A percentile compares a stretch with the other conserved stretches of the same genome.
Evolutionary conservation across 2,113 vertebrate genomes (phyloP).

Genomic region (Haliaeetus leucogaster): DNA sequence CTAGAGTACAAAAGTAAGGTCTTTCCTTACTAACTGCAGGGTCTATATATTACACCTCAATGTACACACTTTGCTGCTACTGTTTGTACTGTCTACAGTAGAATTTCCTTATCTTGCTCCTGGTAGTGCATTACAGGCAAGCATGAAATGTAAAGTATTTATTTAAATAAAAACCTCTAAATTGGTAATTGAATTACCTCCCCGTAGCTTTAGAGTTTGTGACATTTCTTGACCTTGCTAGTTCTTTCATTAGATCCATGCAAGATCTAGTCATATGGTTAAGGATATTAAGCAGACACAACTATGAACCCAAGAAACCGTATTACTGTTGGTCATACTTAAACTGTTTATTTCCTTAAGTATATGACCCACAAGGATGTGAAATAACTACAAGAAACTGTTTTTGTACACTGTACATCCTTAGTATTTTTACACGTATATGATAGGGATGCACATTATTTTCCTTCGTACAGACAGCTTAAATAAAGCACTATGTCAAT

Average conservation of each 20-base stretch:
- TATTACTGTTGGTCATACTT: constrained; percentile 82
- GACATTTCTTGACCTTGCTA: constrained; percentile 86
- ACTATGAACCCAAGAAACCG: constrained; percentile 77
- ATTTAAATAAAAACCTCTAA: constrained; percentile 90
- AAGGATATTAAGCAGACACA: constrained; percentile 81
- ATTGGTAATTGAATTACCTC: constrained; percentile 85
- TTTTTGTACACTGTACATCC: constrained; percentile 98
- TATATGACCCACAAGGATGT: constrained; percentile 85
- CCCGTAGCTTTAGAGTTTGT: constrained; percentile 91
- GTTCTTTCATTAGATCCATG: constrained; percentile 82
- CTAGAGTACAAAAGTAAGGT: constrained; percentile 73
- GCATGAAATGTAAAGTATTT: constrained; percentile 97
- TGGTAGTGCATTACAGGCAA: constrained; percentile 91
- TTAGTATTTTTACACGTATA: constrained; percentile 98
- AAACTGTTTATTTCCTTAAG: constrained; percentile 82
- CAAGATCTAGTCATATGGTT: constrained; percentile 84
- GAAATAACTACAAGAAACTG: constrained; percentile 89
- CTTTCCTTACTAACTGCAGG: constrained; percentile 83
- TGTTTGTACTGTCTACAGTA: constrained; percentile 89
- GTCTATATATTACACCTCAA: constrained; percentile 83
- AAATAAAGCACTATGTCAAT: constrained; percentile 98
- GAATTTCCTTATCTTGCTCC: constrained; percentile 83
- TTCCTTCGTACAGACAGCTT: constrained; percentile 95
- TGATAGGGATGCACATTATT: constrained; percentile 95
- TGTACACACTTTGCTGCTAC: constrained; percentile 91